A percentile compares a stretch with the other conserved stretches of the same genome.
These are phyloP conservation scores for Sebastes elongatus DNA, from an alignment of 2,797 vertebrate species.

Conservation along the genomic window DNA sequence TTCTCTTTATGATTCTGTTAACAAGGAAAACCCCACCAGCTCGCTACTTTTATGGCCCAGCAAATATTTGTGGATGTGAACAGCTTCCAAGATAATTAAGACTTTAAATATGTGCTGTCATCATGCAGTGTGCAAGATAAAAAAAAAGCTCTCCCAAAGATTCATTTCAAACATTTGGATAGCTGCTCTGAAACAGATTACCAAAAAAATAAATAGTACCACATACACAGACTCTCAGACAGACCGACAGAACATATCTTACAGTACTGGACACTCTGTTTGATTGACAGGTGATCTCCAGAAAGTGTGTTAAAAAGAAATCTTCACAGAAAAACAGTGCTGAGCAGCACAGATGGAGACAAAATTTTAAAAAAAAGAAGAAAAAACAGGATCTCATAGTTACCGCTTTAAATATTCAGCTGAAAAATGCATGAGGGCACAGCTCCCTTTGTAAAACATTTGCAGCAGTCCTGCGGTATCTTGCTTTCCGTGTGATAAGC, in stretches of 20 bases:
- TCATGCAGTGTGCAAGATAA: neutral
- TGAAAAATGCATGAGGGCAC: conserved; percentile 50
- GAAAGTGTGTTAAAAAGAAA: neutral
- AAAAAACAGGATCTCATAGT: neutral
- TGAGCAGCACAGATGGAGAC: conserved; percentile 3
- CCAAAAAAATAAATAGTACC: neutral
- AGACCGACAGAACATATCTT: neutral
- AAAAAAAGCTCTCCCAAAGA: neutral
- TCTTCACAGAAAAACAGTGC: neutral
- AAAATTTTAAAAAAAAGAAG: neutral
- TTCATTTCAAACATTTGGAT: neutral
- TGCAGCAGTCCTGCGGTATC: conserved; percentile 24
- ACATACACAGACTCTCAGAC: neutral
- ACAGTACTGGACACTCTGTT: neutral
- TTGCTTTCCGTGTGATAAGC: conserved; percentile 25
- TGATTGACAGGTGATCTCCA: neutral
- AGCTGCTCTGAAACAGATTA: neutral
- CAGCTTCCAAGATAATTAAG: conserved; percentile 35
- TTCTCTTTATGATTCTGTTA: conserved; percentile 15
- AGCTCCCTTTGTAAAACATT: conserved; percentile 49
- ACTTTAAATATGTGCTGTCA: neutral
- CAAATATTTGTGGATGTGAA: conserved; percentile 44
- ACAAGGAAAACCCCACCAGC: conserved; percentile 24
- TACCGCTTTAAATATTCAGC: conserved; percentile 29
- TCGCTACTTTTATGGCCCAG: conserved; percentile 9